Evolutionary conservation across 2,113 vertebrate species (phyloP).

Genomic region (Pachyramphus minor): DNA sequence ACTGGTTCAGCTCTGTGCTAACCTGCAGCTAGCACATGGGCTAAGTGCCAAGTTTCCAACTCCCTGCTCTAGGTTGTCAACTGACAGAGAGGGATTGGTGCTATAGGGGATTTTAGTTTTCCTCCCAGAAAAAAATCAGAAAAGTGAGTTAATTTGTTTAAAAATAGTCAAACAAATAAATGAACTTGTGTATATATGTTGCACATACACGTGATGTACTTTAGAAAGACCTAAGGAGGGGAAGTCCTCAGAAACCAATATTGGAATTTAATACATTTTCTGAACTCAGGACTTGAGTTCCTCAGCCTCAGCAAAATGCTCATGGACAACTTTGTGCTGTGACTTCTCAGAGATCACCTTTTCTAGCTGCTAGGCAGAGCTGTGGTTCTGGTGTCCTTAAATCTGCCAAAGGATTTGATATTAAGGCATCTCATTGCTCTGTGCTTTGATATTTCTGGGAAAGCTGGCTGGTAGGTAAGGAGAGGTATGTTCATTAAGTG

Average conservation of each 20-base stretch:
- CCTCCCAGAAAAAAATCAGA: not conserved
- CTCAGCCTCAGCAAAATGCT: not conserved
- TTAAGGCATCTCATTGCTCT: not conserved
- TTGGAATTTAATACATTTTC: not conserved
- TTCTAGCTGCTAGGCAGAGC: not conserved
- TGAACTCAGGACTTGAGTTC: not conserved
- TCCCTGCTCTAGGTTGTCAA: not conserved
- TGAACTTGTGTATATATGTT: not conserved
- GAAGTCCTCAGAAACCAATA: not conserved
- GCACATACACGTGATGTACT: not conserved
- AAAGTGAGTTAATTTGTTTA: not conserved
- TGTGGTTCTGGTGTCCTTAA: not conserved
- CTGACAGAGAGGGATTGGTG: not conserved
- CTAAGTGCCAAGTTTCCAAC: not conserved
- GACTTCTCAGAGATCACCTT: not conserved
- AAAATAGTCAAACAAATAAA: not conserved
- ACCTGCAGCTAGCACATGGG: not conserved
- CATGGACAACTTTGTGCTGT: not conserved
- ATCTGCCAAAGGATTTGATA: not conserved
- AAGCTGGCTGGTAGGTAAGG: not conserved
- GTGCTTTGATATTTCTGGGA: conserved; percentile 7
- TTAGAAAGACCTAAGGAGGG: not conserved
- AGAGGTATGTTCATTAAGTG: not conserved
- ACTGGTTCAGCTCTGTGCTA: not conserved
- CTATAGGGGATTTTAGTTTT: not conserved